Conservation (phyloP, 2,113 vertebrate species). For the Oxyruncus cristatus region DNA sequence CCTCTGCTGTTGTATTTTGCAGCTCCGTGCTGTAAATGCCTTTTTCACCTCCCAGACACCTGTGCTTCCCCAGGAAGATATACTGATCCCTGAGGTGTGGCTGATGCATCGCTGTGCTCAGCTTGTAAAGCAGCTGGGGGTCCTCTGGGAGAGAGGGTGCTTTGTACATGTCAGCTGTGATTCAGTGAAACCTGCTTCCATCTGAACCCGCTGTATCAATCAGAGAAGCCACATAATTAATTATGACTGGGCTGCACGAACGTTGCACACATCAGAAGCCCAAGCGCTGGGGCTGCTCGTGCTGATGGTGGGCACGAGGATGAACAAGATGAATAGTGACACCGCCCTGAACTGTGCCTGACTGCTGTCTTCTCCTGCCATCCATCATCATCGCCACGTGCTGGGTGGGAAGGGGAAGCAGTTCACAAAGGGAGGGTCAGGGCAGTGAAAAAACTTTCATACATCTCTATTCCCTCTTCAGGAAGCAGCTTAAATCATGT, state of each 20-base stretch:
- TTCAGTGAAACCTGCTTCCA: not conserved
- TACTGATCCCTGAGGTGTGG: not conserved
- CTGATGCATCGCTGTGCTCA: not conserved
- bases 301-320: not conserved
- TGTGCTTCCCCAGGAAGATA: not conserved
- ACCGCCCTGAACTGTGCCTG: slow-evolving; percentile 16
- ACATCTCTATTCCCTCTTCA: not conserved
- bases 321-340: slow-evolving; percentile 22
- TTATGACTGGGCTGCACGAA: slow-evolving; percentile 26
- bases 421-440: not conserved
- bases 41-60: not conserved
- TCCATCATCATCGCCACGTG: not conserved
- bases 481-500: not conserved
- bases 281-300: not conserved
- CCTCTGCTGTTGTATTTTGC: not conserved
- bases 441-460: not conserved
- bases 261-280: not conserved
- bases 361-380: slow-evolving; percentile 4
- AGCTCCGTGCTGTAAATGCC: not conserved
- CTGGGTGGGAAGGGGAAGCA: not conserved
- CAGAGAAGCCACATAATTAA: not conserved
- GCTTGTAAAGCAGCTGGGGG: not conserved
- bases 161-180: slow-evolving; percentile 31
- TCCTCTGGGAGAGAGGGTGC: not conserved
- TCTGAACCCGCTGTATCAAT: slow-evolving; percentile 13